Percentiles rank a stretch among this genome's conserved stretches.
Conservation (phyloP, 2,797 vertebrate genomes). For the Sandelia bainsii region DNA sequence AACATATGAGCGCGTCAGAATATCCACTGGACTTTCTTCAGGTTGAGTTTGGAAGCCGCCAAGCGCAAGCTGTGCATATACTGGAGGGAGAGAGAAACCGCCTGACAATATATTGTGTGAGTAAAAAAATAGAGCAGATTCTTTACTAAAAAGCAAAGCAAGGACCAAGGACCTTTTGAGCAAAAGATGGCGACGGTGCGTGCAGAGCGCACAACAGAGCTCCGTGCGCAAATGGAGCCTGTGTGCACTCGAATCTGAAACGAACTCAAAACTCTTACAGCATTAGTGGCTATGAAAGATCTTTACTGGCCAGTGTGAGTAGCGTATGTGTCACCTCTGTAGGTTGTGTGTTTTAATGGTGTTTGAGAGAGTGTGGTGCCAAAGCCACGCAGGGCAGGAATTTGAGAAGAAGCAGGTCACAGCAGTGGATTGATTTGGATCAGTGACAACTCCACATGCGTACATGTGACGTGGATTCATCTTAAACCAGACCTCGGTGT, state of each 20-base stretch:
- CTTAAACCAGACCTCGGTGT: background rate
- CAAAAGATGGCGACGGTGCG: background rate
- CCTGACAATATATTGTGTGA: constrained; percentile 43
- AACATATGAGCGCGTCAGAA: background rate
- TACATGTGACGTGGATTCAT: background rate
- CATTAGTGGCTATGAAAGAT: background rate
- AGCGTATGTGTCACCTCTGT: background rate
- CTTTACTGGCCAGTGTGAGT: background rate
- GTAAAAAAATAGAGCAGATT: constrained; percentile 67
- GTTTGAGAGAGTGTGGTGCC: background rate
- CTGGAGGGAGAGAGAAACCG: constrained; percentile 34
- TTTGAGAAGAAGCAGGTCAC: background rate
- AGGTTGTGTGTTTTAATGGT: background rate
- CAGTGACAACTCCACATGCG: too few species aligned
- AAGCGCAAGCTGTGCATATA: background rate
- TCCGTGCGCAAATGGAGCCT: background rate
- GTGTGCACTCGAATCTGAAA: background rate
- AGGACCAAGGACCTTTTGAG: background rate
- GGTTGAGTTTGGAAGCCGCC: constrained; percentile 3
- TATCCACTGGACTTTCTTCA: background rate
- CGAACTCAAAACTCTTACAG: background rate
- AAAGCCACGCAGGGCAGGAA: background rate
- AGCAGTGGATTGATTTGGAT: background rate
- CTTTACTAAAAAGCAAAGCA: constrained; percentile 24
- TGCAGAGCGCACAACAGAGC: background rate